Conservation (phyloP, 2,797 vertebrate genomes). For the Oryzias sinensis region DNA sequence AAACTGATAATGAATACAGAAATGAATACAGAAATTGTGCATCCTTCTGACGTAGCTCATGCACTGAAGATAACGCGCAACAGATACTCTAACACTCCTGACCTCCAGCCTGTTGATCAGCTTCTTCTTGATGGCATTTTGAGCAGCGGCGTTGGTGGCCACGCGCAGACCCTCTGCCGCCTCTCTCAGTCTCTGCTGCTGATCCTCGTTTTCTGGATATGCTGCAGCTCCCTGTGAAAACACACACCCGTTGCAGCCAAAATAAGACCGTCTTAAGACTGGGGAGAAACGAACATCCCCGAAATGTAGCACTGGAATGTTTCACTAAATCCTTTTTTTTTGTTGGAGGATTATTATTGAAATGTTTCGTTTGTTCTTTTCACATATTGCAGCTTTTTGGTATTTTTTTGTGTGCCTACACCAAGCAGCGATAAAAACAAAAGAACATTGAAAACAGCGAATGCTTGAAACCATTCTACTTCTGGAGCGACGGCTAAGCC, state of each 20-base stretch:
- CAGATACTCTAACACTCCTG: conserved; percentile 5
- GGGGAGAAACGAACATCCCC: no score
- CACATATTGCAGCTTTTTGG: conserved; percentile 12
- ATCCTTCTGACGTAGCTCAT: neutral
- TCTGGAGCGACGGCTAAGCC: conserved; percentile 28
- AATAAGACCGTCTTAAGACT: no score
- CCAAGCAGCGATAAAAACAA: conserved; percentile 7
- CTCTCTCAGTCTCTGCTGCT: conserved; percentile 93
- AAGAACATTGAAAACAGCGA: conserved; percentile 13
- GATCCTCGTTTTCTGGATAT: conserved; percentile 96
- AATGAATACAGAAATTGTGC: no score
- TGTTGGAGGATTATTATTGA: conserved; percentile 11
- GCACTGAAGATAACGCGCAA: neutral
- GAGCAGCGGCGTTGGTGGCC: conserved; percentile 95
- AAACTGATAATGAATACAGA: no score
- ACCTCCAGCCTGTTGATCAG: conserved; percentile 93
- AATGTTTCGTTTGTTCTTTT: conserved; percentile 8
- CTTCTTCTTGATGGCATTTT: conserved; percentile 98
- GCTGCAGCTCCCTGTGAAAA: conserved; percentile 89
- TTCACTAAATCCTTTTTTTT: neutral
- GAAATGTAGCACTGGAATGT: no score
- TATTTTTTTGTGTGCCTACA: conserved; percentile 8
- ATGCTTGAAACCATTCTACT: conserved; percentile 19
- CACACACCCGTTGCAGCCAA: neutral
- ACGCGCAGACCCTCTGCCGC: conserved; percentile 94